Conservation (phyloP, 2,888 invertebrate species). For the Herminia tarsipennalis region DNA sequence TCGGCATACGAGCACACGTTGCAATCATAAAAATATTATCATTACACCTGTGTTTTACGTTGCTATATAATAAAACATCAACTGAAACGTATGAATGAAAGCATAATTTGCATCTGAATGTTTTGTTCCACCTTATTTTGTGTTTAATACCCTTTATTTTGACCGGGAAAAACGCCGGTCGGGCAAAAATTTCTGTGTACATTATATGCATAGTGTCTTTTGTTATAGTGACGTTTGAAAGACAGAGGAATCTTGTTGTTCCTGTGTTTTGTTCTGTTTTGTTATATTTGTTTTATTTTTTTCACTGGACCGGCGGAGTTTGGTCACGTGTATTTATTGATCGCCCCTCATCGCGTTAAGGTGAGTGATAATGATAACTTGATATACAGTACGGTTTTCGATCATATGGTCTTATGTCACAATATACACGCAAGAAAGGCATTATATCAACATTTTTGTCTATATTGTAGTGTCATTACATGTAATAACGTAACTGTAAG, state of each 20-base stretch:
- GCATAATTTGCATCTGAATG: slow-evolving; percentile 33
- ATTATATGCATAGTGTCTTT: slow-evolving; percentile 57
- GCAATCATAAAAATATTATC: slow-evolving; percentile 46
- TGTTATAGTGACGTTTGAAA: slow-evolving; percentile 59
- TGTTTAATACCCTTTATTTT: slow-evolving; percentile 61
- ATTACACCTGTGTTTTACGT: slow-evolving; percentile 50
- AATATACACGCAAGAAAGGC: neutral
- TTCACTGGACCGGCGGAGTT: slow-evolving; percentile 49
- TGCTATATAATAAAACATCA: slow-evolving; percentile 24
- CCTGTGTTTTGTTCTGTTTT: slow-evolving; percentile 49
- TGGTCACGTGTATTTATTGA: slow-evolving; percentile 71
- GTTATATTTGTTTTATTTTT: slow-evolving; percentile 49
- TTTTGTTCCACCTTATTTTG: slow-evolving; percentile 51
- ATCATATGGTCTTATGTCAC: neutral
- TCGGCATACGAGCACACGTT: slow-evolving; percentile 49
- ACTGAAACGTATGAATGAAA: slow-evolving; percentile 36
- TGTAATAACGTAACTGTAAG: too few relatives aligned
- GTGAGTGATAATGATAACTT: slow-evolving; percentile 46
- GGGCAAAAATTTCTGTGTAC: slow-evolving; percentile 53
- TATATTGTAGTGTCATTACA: neutral
- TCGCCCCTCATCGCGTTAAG: slow-evolving; percentile 54
- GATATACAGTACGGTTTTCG: slow-evolving; percentile 12
- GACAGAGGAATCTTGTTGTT: slow-evolving; percentile 46
- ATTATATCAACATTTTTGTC: neutral
- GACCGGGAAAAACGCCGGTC: slow-evolving; percentile 78